phyloP scores from a whole-genome alignment of 2,888 invertebrate genomes.

The Cheiracanthium punctorium region DNA sequence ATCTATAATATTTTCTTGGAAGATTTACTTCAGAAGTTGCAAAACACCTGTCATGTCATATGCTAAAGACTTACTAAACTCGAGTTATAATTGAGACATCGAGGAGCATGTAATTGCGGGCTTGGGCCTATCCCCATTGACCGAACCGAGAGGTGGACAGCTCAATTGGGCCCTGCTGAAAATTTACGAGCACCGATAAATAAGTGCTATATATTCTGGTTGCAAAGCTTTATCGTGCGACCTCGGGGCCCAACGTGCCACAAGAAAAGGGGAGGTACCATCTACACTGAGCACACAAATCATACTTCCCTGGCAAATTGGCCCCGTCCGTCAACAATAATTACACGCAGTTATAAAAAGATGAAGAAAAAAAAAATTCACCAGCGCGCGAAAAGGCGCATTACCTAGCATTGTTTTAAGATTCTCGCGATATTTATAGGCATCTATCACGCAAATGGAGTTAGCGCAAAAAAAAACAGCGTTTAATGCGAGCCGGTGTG shows the following conservation, averaged over 20 bases:
- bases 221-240: conserved; percentile 63
- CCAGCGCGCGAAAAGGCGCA: neutral
- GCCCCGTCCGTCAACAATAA: conserved; percentile 70
- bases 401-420: conserved; percentile 53
- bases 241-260: conserved; percentile 54
- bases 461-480: neutral
- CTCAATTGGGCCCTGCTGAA: conserved; percentile 59
- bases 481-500: neutral
- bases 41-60: conserved; percentile 62
- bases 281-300: conserved; percentile 66
- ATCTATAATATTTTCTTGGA: conserved; percentile 18
- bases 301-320: conserved; percentile 63
- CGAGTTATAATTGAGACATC: conserved; percentile 67
- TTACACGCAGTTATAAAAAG: conserved; percentile 66
- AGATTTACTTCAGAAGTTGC: conserved; percentile 42
- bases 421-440: conserved; percentile 56
- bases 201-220: conserved; percentile 68
- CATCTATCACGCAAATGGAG: conserved; percentile 40
- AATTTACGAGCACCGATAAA: conserved; percentile 68
- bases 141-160: conserved; percentile 59
- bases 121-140: conserved; percentile 56
- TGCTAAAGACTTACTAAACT: conserved; percentile 64
- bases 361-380: conserved; percentile 35
- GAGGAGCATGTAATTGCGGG: conserved; percentile 60
- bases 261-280: conserved; percentile 47